Base-by-base conservation (phyloP, 2,113 vertebrate genomes). In the Myodes glareolus region DNA sequence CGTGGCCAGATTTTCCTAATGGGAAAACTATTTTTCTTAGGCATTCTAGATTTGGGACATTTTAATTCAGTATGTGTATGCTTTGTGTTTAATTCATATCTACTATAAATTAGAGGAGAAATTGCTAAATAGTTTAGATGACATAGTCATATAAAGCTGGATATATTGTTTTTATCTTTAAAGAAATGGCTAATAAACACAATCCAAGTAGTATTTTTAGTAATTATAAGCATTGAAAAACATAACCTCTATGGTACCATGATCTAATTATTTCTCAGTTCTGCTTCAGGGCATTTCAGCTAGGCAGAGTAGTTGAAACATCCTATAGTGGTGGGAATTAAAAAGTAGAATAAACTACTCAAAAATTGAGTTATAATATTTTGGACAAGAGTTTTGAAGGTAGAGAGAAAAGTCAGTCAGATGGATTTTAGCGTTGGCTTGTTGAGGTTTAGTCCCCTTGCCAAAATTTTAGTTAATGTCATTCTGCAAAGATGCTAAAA, bases 151-250 rank as follows among this genome's bases (percentile, higher is more conserved):
- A 94, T 94, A 88, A 96, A 97, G 65, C 36, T 92, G 36, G 39
- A 55, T 88, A 33, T 95, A 68, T 92, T 91, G 73, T 94, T 90
- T 92, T 39, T 85, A 16, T 65, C 27, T 85, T 45, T 85, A 85
- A 85, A 65, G 82, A 17, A 85, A 45, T 61, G 58, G n/a, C 82
- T 85, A 65, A 63, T 17, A 63, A 65, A 65, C 14, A 29, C 25
- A 63, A 77, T 86, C 36, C 88, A 97, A 94, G 96, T 92, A 89
- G 96, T 86, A 70, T 97, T 95, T 95, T 95, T 95, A 75, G 90
- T 58, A 94, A 86, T 86, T 4, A 72, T 6, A 88, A 92, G 50
- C 50, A 87, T 91, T 90, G 29, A 88, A 29, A 75, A 80, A 90
- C 13, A 87, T 47, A 76, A 76, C 33, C n/a, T 39, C 27, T 76